Base-by-base conservation (phyloP, 2,113 vertebrate genomes). In the Carlito syrichta region DNA sequence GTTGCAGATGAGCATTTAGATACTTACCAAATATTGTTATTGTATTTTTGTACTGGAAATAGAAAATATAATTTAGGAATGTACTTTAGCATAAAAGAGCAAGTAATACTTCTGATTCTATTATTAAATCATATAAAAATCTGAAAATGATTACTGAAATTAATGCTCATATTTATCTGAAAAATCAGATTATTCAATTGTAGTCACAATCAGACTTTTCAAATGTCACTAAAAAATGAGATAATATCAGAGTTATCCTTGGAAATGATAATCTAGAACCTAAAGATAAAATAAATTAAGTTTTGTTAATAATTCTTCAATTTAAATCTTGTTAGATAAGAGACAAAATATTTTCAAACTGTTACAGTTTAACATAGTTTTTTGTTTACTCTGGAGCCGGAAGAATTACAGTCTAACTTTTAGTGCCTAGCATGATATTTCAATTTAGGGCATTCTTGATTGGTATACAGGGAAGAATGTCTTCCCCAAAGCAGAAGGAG, bases 381-480 rank as follows among this genome's bases (percentile, higher is more conserved):
- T 76, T 48, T 63, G 38, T 62, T 11, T 23, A 71, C 27, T 10
- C 12, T 19, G 14, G 58, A 78, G 48, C 20, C 43, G 81, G 52
- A 50, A 94, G 73, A 95, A 52, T 58, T 73, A 45, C 0, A 89
- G 17, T 86, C 74, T 89, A 78, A 40, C 32, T 27, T 63, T 81
- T 10, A 76, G 35, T 40, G 25, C 20, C 74, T 52, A 48, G 54
- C 68, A 52, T 54, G 20, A 58, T 85, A 68, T 79, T 86, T 86
- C 94, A 89, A 84, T 54, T 66, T 71, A 94, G 20, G 40, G 12
- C 17, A 69, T 85, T 16, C 60, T 94, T 86, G 56, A 69, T 96
- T 38, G n/a, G 56, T 79, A 79, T 12, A 17, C 83, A 35, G 52
- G 7, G 19, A 50, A 95, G 35, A 27, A 68, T 83, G 56, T 8